Evolutionary conservation across 2,797 vertebrate species (phyloP), one percentile per base, ranked within the genome.

Genomic region (Okamejei kenojei): DNA sequence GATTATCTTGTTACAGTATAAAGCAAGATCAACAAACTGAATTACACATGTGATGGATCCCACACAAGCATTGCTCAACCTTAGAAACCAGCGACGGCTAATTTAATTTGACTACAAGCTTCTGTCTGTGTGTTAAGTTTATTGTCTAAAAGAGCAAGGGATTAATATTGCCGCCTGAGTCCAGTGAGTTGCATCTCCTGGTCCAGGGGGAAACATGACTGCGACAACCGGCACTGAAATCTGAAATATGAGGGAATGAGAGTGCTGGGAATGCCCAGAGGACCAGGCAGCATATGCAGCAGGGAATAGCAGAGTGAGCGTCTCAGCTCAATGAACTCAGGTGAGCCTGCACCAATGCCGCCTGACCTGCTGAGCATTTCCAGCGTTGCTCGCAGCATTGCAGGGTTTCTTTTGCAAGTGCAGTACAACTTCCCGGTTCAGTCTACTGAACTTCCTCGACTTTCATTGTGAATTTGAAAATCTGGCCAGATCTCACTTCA

Each of bases 11-110:
- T 88, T 68, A 68, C n/a, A 68, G 21, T 68, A 9, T 68, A 35
- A 88, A 68, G n/a, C 63, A 88, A 88, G 15, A 35, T 68, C 84
- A 32, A 68, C 84, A 88, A 88, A 32, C n/a, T 86, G 82, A 86
- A 88, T 68, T 88, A 15, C 63, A 65, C 19, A 65, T 68, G 63
- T 38, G 63, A 21, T 63, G 21, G 7, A 68, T 38, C n/a, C 63
- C 65, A 68, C 63, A 61, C 61, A 21, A n/a, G n/a, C 84, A 35
- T 17, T 68, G 61, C 61, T 32, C 65, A 88, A 65, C n/a, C 7
- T 19, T 88, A 88, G 84, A 32, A 86, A 88, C 84, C 63, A 88
- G 63, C 19, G 68, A 32, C 84, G 35, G n/a, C 35, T 68, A 88
- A 63, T 68, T 88, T 88, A 32, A 68, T 68, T 63, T 88, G 84